Conservation (phyloP, 2,113 vertebrate species). For the Chitala chitala region DNA sequence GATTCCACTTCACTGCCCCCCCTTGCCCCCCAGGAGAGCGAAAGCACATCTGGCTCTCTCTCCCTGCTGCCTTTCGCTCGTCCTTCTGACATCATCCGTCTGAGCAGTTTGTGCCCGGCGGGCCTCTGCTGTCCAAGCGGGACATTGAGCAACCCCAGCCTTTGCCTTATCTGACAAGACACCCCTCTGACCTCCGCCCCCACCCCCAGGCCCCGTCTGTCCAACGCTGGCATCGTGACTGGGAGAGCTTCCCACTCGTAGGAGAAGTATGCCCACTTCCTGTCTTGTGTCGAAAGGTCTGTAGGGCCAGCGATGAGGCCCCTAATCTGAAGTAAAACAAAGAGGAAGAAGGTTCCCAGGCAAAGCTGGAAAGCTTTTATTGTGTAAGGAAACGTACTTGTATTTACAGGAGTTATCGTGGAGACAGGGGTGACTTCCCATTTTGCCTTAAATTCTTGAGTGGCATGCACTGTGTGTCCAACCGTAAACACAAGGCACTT, state of each 20-base stretch:
- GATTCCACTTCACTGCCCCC: conserved; percentile 84
- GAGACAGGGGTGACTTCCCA: too few relatives aligned
- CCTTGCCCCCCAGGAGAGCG: conserved; percentile 82
- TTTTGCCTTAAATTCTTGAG: too few relatives aligned
- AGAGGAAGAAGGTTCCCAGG: too few relatives aligned
- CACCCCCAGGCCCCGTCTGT: conserved; percentile 33
- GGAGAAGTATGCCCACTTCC: too few relatives aligned
- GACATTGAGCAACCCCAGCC: conserved; percentile 75
- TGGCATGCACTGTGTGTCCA: too few relatives aligned
- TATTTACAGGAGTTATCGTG: too few relatives aligned
- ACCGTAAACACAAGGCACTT: too few relatives aligned
- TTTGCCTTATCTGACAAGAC: conserved; percentile 78
- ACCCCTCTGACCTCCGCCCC: conserved; percentile 67
- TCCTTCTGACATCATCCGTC: conserved; percentile 84
- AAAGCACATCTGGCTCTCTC: conserved; percentile 80
- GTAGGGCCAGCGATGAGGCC: too few relatives aligned
- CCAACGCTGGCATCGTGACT: conserved; percentile 32
- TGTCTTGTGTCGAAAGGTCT: too few relatives aligned
- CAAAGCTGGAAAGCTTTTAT: too few relatives aligned
- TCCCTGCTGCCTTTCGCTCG: conserved; percentile 92
- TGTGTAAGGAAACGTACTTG: too few relatives aligned
- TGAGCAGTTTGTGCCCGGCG: conserved; percentile 90
- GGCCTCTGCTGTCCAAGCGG: conserved; percentile 88
- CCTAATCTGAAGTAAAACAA: too few relatives aligned
- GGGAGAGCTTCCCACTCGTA: conserved; percentile 62